Base-by-base conservation (phyloP, 2,113 vertebrate species). In the Anolis carolinensis region DNA sequence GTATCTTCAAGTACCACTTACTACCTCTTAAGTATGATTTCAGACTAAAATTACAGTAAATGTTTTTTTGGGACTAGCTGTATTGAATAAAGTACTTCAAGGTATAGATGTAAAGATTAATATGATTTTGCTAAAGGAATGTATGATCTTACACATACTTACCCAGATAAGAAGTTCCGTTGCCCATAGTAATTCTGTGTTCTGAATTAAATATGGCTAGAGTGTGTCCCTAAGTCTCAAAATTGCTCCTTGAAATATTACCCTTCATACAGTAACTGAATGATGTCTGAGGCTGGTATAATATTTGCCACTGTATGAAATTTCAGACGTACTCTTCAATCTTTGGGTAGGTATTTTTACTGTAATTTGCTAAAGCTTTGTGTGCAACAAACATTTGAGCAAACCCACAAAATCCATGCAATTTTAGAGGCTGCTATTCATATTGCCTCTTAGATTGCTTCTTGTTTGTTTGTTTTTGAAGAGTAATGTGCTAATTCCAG, bases 361-460 rank as follows among this genome's bases (percentile, higher is more conserved):
- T 13, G 52, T 32, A 68, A 70, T 52, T 25, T 23, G 3, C 70
- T 88, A 82, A 21, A 7, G 1, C 16, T 5, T 82, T 30, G 65
- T 62, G 10, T 20, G 67, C 44, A 34, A 55, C 34, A 13, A 44
- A 18, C 3, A 59, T 75, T 88, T 87, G 78, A 68, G 74, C 65
- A 85, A 89, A 91, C 87, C 21, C 52, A 50, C 21, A 32, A 55
- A 44, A 5, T 63, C 7, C 44, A 10, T 81, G 21, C 81, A 63
- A 76, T 79, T 36, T 50, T 7, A 18, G n/a, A 52, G 55, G 4
- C 14, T 81, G 5, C 23, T 52, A 21, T 75, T 63, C 73, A 32
- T 21, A 1, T 0, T 83, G 7, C 75, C 78, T 91, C 91, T 16
- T 36, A 18, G 30, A 62, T 44, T 34, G 81, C 63, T 77, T 2